Evolutionary conservation across 1,140 invertebrate species (phyloP), one percentile per base, ranked within the genome.

Genomic region (Zeugodacus cucurbitae): DNA sequence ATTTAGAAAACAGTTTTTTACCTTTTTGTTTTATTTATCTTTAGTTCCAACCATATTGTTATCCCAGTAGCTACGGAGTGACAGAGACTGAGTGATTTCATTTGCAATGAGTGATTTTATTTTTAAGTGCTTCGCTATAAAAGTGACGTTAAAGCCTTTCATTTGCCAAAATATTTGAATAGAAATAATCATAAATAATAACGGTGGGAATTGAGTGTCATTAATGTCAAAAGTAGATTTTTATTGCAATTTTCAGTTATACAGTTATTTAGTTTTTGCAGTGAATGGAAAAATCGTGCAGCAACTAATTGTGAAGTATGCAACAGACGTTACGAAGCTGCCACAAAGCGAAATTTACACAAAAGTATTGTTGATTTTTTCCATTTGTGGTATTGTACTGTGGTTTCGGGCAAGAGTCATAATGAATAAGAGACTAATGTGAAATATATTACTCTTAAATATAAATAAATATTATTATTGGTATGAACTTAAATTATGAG

Each of bases 221-320:
- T 74, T 74, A 74, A 37, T 74, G 34, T 41, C 67, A 74, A 74
- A 74, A 74, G 17, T 74, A 2, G 67, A 74, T 74, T 74, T 74
- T 34, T 41, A 74, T 41, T 74, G 67, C 67, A 74, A 14, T 37
- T 41, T 74, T 37, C 67, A 37, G 67, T n/a, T n/a, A 54, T n/a
- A n/a, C n/a, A n/a, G n/a, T 8, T 62, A 62, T 8, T 74, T 17
- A 20, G 3, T 29, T 62, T 26, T 32, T 29, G 14, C 11, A 32
- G 29, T 67, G 62, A 67, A 67, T 67, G 62, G 48, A 10, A 67
- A 67, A 67, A 67, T 32, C 62, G 29, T 67, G 62, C 62, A 67
- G 29, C 29, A 67, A 6, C 62, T 32, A 32, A 67, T 67, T 67
- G 62, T 32, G 11, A 34, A n/a, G 62, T 14, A 67, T 67, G 62